Conservation (phyloP, 2,797 vertebrate species). For the Peromyscus aztecus region DNA sequence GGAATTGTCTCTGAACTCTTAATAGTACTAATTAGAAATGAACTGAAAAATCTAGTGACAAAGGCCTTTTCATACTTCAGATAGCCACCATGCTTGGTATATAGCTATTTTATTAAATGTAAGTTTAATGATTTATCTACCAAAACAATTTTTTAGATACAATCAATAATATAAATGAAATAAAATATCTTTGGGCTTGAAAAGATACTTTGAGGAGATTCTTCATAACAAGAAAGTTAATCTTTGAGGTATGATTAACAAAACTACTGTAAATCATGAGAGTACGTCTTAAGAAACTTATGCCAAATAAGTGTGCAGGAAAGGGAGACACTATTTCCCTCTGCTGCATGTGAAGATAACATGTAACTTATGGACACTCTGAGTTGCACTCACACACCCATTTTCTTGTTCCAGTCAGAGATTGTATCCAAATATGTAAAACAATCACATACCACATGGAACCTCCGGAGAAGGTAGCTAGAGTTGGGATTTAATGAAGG, state of each 20-base stretch:
- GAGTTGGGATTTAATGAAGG: neutral
- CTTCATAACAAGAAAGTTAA: neutral
- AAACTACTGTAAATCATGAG: neutral
- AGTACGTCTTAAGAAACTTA: neutral
- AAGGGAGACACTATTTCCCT: neutral
- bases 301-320: neutral
- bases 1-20: neutral
- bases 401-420: neutral
- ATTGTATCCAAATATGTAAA: neutral
- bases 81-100: rapidly evolving
- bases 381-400: neutral
- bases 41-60: neutral
- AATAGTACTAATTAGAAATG: neutral
- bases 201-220: neutral
- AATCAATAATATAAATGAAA: neutral
- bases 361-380: rapidly evolving
- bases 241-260: neutral
- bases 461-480: neutral
- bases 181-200: neutral
- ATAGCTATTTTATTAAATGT: neutral
- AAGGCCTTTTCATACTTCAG: neutral
- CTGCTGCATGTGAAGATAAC: neutral
- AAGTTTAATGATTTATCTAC: neutral
- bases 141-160: neutral
- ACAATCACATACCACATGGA: neutral